Evolutionary conservation across 1,140 invertebrate species (phyloP).

Genomic region (Trypoxylus dichotomus): DNA sequence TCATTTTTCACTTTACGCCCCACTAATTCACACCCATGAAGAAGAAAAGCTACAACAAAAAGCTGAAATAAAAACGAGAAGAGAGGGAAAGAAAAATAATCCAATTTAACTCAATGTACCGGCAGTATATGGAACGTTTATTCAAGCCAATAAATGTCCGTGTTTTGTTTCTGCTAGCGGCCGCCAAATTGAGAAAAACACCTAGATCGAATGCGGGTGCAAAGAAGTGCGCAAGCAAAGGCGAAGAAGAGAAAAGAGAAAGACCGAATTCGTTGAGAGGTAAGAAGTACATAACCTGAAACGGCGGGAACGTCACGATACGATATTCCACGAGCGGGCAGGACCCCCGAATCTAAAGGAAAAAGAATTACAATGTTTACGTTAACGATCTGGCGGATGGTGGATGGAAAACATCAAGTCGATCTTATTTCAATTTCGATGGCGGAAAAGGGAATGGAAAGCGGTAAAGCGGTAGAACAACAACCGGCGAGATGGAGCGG

Average conservation of each 20-base stretch:
- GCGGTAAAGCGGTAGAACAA: neutral
- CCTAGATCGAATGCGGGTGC: neutral
- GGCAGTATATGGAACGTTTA: conserved; percentile 7
- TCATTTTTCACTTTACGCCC: neutral
- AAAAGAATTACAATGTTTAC: conserved; percentile 26
- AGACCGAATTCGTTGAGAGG: neutral
- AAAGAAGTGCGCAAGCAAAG: too few species aligned
- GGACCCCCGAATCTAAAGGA: neutral
- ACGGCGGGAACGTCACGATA: neutral
- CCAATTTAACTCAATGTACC: conserved; percentile 17
- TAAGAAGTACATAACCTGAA: neutral
- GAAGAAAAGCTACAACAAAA: neutral
- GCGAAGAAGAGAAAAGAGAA: neutral
- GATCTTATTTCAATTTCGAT: conserved; percentile 19
- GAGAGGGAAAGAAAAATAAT: conserved; percentile 8
- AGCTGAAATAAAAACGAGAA: neutral
- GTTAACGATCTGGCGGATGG: conserved; percentile 20
- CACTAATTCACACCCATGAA: neutral
- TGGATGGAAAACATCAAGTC: conserved; percentile 16
- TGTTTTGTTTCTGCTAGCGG: conserved; percentile 8
- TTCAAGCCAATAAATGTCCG: conserved; percentile 16
- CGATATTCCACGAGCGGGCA: neutral
- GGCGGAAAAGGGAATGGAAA: neutral
- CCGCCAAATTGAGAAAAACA: conserved; percentile 18
- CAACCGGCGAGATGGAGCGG: neutral